A percentile compares a stretch with the other conserved stretches of the same genome.
phyloP scores from a whole-genome alignment of 2,888 invertebrate genomes.

The Drosophila villosipedis region DNA sequence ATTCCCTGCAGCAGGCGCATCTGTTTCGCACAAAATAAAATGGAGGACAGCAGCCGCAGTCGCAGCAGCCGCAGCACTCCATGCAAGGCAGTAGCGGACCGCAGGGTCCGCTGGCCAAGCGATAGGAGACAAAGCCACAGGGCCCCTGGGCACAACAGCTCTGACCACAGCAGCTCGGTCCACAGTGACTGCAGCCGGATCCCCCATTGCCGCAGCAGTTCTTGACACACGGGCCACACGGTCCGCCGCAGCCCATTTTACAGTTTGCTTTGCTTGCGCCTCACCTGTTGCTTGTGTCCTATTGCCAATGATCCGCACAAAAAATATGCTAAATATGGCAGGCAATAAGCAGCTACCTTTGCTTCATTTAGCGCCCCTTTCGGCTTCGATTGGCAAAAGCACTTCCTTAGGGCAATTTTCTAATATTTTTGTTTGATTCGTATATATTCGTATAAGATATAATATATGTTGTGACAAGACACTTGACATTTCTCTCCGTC shows the following conservation, averaged over 20 bases:
- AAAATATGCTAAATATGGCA: conserved; percentile 73
- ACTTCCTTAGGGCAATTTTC: conserved; percentile 14
- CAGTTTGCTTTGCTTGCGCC: background rate
- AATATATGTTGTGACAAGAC: conserved; percentile 1
- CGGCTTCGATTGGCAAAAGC: conserved; percentile 41
- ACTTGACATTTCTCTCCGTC: conserved; percentile 5
- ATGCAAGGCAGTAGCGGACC: conserved; percentile 64
- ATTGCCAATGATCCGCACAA: conserved; percentile 41
- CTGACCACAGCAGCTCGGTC: conserved; percentile 28
- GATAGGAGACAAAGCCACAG: conserved; percentile 66
- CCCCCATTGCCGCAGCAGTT: conserved; percentile 51
- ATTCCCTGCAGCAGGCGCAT: conserved; percentile 65
- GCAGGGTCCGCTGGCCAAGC: conserved; percentile 56
- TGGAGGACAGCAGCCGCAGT: conserved; percentile 52
- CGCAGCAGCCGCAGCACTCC: conserved; percentile 51
- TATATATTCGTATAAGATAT: background rate
- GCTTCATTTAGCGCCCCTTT: conserved; percentile 69
- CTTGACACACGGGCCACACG: conserved; percentile 51
- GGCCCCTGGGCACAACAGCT: conserved; percentile 55
- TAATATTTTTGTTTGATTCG: background rate
- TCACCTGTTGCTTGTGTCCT: conserved; percentile 37
- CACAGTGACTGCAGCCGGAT: conserved; percentile 64
- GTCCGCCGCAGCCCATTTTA: conserved; percentile 40
- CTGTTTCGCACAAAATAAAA: conserved; percentile 61
- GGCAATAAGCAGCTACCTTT: conserved; percentile 22